Percentiles rank a stretch among this genome's conserved stretches.
These are phyloP conservation scores for Denticeps clupeoides DNA, from an alignment of 2,797 vertebrate species.

Conservation along the genomic window DNA sequence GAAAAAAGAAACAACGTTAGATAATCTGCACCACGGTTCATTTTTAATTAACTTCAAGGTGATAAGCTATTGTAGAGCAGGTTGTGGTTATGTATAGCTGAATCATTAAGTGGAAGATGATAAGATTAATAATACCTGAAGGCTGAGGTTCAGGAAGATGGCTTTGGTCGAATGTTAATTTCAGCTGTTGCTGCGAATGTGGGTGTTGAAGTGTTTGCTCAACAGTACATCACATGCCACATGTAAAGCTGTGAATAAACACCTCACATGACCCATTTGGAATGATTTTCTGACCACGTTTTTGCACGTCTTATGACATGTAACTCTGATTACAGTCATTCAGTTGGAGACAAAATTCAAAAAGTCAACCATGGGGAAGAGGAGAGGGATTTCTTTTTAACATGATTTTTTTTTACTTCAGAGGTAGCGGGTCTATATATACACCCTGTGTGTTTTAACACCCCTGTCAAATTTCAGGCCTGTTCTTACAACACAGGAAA, in stretches of 20 bases:
- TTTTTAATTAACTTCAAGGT: conserved; percentile 70
- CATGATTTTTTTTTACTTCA: conserved; percentile 68
- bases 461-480: conserved; percentile 66
- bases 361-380: neutral
- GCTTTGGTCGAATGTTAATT: conserved; percentile 2
- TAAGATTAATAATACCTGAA: conserved; percentile 54
- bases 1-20: conserved; percentile 14
- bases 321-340: neutral
- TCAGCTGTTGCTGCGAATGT: neutral
- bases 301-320: neutral
- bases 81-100: conserved; percentile 22
- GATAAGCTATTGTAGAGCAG: conserved; percentile 57
- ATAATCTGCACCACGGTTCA: conserved; percentile 53
- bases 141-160: conserved; percentile 26
- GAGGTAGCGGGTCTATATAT: conserved; percentile 63
- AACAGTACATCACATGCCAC: no score
- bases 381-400: conserved; percentile 47
- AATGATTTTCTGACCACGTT: conserved; percentile 6
- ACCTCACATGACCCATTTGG: neutral
- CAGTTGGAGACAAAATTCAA: neutral
- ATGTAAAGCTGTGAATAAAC: neutral
- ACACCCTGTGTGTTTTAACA: conserved; percentile 74
- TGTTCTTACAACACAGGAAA: conserved; percentile 51
- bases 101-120: conserved; percentile 27
- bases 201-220: neutral